These are phyloP conservation scores for Platichthys flesus DNA, from an alignment of 2,113 vertebrate species.

Conservation along the genomic window DNA sequence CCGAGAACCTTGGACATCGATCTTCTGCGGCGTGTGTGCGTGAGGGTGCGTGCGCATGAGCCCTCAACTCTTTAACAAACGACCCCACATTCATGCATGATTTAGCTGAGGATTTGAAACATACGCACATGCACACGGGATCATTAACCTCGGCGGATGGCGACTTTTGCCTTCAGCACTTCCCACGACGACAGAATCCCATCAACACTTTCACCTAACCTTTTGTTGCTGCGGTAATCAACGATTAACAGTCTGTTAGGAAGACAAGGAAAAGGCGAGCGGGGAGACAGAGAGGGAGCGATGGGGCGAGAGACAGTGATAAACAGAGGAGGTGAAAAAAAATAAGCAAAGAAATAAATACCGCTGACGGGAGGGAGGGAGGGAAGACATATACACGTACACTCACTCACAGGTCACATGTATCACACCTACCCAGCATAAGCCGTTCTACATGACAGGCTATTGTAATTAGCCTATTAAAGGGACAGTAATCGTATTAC, in stretches of 20 bases:
- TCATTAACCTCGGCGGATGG: constrained; percentile 61
- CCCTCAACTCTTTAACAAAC: constrained; percentile 52
- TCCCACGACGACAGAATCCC: constrained; percentile 71
- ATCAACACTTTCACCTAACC: constrained; percentile 69
- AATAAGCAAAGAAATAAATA: constrained; percentile 47
- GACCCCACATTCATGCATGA: constrained; percentile 62
- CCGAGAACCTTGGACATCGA: constrained; percentile 49
- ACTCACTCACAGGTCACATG: constrained; percentile 50
- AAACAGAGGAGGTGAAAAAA: constrained; percentile 39
- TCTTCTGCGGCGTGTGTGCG: constrained; percentile 32
- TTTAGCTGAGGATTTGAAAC: constrained; percentile 60
- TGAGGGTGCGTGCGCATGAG: background rate
- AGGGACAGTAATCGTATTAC: constrained; percentile 51
- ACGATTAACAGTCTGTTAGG: constrained; percentile 69
- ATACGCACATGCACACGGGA: constrained; percentile 42
- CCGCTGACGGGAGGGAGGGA: constrained; percentile 5
- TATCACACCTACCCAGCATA: constrained; percentile 49
- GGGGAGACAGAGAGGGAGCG: constrained; percentile 4
- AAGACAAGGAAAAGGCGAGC: constrained; percentile 47
- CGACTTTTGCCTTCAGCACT: constrained; percentile 62
- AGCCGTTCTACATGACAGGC: constrained; percentile 57
- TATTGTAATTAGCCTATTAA: constrained; percentile 67
- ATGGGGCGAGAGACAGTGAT: constrained; percentile 31
- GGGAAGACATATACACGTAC: constrained; percentile 2
- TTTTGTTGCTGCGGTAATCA: constrained; percentile 71